Evolutionary conservation across 2,888 invertebrate species (phyloP), one percentile per base, ranked within the genome.

Genomic region (Formica aserva): DNA sequence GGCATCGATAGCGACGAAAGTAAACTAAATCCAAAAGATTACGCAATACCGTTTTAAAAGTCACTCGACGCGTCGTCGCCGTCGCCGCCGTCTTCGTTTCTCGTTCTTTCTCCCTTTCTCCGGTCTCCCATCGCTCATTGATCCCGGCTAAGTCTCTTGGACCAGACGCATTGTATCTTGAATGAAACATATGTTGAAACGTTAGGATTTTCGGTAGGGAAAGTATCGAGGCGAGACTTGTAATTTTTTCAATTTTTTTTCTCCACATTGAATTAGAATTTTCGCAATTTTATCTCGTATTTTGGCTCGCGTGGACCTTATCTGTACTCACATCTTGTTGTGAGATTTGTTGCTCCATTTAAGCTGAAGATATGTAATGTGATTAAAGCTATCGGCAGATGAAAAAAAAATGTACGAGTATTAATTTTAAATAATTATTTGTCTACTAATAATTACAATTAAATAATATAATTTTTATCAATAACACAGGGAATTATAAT

Each of bases 1-100:
- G 90, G 92, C 92, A 93, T 92, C 92, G 89, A 85, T 89, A 87
- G 87, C 87, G 89, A 92, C 91, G 92, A 93, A 93, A 93, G 92
- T 93, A 93, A 92, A 93, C 92, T 93, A 92, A 93, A 93, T 92
- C 91, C 88, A 87, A 92, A 88, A 88, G 90, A 92, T 93, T 93
- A 91, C 92, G 92, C 91, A 93, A 93, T 86, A 81, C 88, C 91
- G 89, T 89, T 92, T 92, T 91, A 92, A 92, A 90, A 92, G 92
- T 92, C 92, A 91, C 86, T 86, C 88, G 87, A 89, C 91, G 91
- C 4, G 52, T 1, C 52, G 52, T n/a, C 52, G 52, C 45, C 15
- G 41, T 45, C n/a, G 86, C 86, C 84, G 81, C 82, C 85, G 72
- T 72, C 85, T 83, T 84, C 83, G 15, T 72, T 83, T 85, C 82